Evolutionary conservation across 2,113 vertebrate genomes (phyloP), one percentile per base, ranked within the genome.

Genomic region (Gymnarchus niloticus): DNA sequence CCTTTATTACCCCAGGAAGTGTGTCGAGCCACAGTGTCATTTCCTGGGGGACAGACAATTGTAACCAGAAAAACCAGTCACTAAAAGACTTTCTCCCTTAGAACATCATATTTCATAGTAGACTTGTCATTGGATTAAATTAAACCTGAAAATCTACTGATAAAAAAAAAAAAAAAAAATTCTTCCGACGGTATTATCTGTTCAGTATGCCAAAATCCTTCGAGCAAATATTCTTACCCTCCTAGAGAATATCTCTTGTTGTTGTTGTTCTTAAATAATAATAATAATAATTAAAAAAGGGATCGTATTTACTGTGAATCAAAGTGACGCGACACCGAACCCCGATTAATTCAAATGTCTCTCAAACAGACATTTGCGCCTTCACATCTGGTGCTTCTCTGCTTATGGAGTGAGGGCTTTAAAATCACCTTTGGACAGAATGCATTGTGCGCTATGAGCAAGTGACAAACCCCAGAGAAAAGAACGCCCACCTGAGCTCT

Each of bases 391-490:
- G n/a, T n/a, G 28, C 28, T 49, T 28, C 23, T 49, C 23, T 78
- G 21, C 10, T 49, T 48, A 25, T 49, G 76, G 21, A n/a, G 57
- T 61, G 46, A 84, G 44, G 41, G n/a, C 17, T 65, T 61, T 25
- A 65, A n/a, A 49, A 59, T 21, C 46, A 1, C 44, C 9, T 84
- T 28, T 51, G 12, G 28, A 14, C 44, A 21, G 12, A 61, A 84
- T 25, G 69, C 82, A 83, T 81, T 46, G 19, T 59, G 49, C 78
- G 37, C 81, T 28, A 33, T 33, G 59, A 33, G 9, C 25, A 61
- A 28, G 59, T 61, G 59, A 61, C 59, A 61, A 87, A 85, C 83
- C 65, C 28, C 3, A 56, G 56, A 86, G 83, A 84, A 69, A 10
- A 41, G 61, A 69, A 69, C 41, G 65, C 65, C 65, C 33, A 73